phyloP scores from a whole-genome alignment of 2,797 vertebrate genomes.

The Tachyglossus aculeatus region DNA sequence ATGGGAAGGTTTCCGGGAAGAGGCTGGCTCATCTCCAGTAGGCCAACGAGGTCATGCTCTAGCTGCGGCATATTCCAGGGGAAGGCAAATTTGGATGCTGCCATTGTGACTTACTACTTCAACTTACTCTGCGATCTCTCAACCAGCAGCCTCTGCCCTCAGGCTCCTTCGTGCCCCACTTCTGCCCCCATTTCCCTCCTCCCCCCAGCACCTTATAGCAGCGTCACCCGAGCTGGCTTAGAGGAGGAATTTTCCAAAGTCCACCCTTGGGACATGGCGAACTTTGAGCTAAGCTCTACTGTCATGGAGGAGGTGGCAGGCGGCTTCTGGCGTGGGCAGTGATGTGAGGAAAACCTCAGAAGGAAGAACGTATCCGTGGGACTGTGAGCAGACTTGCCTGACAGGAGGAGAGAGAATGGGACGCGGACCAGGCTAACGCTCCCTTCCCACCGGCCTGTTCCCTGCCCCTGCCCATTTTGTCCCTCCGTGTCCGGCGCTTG shows the following conservation, averaged over 20 bases:
- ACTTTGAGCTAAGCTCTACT: neutral
- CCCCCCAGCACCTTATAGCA: too few relatives aligned
- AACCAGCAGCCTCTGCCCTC: neutral
- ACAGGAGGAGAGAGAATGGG: neutral
- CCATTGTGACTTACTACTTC: too few relatives aligned
- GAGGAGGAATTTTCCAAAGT: neutral
- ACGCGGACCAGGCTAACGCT: neutral
- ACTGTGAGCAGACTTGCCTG: neutral
- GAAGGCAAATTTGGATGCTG: too few relatives aligned
- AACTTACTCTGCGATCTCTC: neutral
- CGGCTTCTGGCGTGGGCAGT: neutral
- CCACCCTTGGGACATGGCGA: neutral
- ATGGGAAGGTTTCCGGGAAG: too few relatives aligned
- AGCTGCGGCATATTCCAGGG: too few relatives aligned
- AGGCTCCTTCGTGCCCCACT: too few relatives aligned
- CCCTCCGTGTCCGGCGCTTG: neutral
- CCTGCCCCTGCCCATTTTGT: conserved; percentile 11
- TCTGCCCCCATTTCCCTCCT: too few relatives aligned
- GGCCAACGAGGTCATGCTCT: too few relatives aligned
- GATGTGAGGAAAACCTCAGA: neutral
- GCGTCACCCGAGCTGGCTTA: neutral
- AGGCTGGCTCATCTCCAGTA: neutral
- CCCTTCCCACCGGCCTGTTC: conserved; percentile 12
- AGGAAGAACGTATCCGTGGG: neutral
- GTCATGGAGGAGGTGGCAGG: neutral